Evolutionary conservation across 2,888 invertebrate species (phyloP), one percentile per base, ranked within the genome.

Genomic region (Urechis unicinctus): DNA sequence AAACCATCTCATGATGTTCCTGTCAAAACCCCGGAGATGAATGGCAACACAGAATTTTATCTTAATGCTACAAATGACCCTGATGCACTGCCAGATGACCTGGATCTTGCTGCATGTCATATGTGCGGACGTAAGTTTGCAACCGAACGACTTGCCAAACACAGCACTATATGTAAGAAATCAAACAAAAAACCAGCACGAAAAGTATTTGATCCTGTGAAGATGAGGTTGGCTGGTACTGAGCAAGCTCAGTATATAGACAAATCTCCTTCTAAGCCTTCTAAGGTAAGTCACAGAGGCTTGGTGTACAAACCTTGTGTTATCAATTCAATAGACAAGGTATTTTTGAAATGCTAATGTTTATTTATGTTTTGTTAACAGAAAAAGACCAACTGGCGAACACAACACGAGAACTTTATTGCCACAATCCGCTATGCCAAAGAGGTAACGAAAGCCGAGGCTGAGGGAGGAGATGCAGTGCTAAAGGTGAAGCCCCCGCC

Each of bases 61-160:
- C 36, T 45, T 29, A 41, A 53, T 28, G 51, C 42, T 29, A 50
- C 56, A 30, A 36, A 44, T 25, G 28, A 31, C 17, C 25, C 25
- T 6, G 48, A 53, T 25, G 58, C 52, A 9, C 51, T 52, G 25
- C 48, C 48, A 13, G 53, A 50, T 22, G 59, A 50, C 30, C 31
- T 17, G 6, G 3, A 51, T 26, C 72, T 85, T 55, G 78, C 74
- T 0, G 71, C 82, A 17, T 94, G 94, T 77, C 79, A 81, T 29
- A 83, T 85, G 60, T 95, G 94, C 77, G 85, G 86, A 0, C 84
- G 94, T 0, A 83, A 84, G 68, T 94, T 95, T 78, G 87, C 87
- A 5, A 75, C 83, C 22, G 94, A 95, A 72, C 84, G 95, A 1
- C 80, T 77, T 21, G 57, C 60, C 21, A 71, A 71, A 56, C 77